These are phyloP conservation scores for Lasioglossum calceatum DNA, from an alignment of 2,888 invertebrate genomes.

Conservation along the genomic window DNA sequence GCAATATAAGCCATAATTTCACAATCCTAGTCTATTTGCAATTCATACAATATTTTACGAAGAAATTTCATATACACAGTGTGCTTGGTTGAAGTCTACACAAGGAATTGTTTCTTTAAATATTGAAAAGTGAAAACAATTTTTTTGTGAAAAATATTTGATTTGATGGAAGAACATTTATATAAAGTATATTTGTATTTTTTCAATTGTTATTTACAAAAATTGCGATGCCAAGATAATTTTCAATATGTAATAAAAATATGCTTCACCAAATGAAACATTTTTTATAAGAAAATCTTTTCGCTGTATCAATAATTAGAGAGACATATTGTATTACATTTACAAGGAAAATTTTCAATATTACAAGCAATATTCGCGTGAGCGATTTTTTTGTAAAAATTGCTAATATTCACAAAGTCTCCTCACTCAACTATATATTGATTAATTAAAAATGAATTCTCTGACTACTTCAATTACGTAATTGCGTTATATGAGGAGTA, in stretches of 20 bases:
- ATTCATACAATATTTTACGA: conserved; percentile 45
- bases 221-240: neutral
- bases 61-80: neutral
- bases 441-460: conserved; percentile 6
- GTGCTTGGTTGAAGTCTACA: neutral
- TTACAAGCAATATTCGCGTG: neutral
- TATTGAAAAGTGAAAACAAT: neutral
- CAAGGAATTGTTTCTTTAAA: neutral
- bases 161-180: neutral
- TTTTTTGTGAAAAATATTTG: neutral
- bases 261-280: neutral
- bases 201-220: neutral
- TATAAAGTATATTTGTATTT: neutral
- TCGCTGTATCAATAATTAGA: neutral
- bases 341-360: conserved; percentile 21
- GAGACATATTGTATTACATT: conserved; percentile 10
- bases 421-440: neutral
- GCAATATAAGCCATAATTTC: conserved; percentile 35
- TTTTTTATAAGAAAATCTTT: neutral
- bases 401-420: conserved; percentile 16
- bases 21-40: conserved; percentile 41
- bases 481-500: neutral
- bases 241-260: neutral
- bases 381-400: conserved; percentile 37
- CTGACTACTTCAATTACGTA: conserved; percentile 11